Conservation (phyloP, 2,888 invertebrate species). For the Ryuthela nishihirai region DNA sequence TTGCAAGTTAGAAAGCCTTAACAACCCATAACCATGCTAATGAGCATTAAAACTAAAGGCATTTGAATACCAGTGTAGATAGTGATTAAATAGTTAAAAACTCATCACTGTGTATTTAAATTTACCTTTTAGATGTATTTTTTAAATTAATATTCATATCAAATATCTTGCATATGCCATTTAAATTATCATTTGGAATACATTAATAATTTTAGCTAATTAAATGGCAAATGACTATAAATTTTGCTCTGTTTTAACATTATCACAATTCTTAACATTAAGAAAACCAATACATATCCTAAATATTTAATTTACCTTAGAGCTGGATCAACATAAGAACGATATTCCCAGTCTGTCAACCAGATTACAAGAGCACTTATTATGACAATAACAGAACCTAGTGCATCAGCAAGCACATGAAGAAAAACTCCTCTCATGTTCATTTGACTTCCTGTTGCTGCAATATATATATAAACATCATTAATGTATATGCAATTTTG, state of each 20-base stretch:
- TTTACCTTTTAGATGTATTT: not conserved
- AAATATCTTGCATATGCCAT: not conserved
- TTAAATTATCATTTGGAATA: not conserved
- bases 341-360: conserved; percentile 67
- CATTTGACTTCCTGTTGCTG: conserved; percentile 62
- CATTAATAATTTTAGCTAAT: not conserved
- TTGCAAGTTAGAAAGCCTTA: too few relatives aligned
- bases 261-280: not conserved
- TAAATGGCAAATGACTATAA: not conserved
- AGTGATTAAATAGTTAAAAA: too few relatives aligned
- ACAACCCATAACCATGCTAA: too few relatives aligned
- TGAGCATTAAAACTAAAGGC: too few relatives aligned
- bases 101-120: too few relatives aligned
- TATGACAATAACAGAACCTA: conserved; percentile 89
- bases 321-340: conserved; percentile 87
- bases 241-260: not conserved
- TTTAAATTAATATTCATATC: not conserved
- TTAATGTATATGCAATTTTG: not conserved
- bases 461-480: not conserved
- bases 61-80: too few relatives aligned
- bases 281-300: not conserved
- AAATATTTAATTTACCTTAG: conserved; percentile 56
- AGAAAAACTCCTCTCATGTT: conserved; percentile 99
- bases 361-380: conserved; percentile 70
- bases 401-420: conserved; percentile 92